Base-by-base conservation (phyloP, 2,797 vertebrate species). In the Chloroceryle inda region DNA sequence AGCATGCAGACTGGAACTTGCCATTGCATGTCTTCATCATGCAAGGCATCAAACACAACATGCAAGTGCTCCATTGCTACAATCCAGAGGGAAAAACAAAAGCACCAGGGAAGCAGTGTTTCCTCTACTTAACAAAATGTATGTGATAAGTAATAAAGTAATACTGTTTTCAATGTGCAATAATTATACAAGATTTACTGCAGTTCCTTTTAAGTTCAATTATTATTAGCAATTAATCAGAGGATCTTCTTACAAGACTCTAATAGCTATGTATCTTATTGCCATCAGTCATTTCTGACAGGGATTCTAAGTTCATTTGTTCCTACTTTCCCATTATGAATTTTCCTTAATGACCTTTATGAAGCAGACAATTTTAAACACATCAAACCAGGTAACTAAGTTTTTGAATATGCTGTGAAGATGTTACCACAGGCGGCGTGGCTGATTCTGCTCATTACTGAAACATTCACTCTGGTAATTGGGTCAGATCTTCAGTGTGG, bases 41-140 rank as follows among this genome's bases (percentile, higher is more conserved):
- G 99, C 99, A 99, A 99, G 99, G 99, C 99, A 98, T 98, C 98
- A 98, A 98, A 99, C 98, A 99, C 98, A 98, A 98, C 99, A 99
- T 99, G 99, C 99, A 99, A 98, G 98, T 98, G 98, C 98, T 98
- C 98, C 97, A 94, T 95, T 95, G 95, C 98, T 98, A 97, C 96
- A 97, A 97, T 98, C 97, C 97, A 97, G 94, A 97, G 97, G 96
- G 96, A 92, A 83, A 96, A 98, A 94, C 92, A 94, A 91, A 97
- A 96, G 92, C 96, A 97, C 91, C 82, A 90, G 85, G 96, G 96
- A 96, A 96, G 96, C 92, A 91, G 95, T 97, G 95, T 92, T 95
- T 94, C 79, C 74, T 91, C 88, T 96, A 73, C 80, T 16, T 53
- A 96, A 96, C 80, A 93, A 86, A 90, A 89, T 85, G 82, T 61